Percentiles rank a stretch among this genome's conserved stretches.
These are phyloP conservation scores for Pelobates cultripes DNA, from an alignment of 2,797 vertebrate genomes.

Conservation along the genomic window DNA sequence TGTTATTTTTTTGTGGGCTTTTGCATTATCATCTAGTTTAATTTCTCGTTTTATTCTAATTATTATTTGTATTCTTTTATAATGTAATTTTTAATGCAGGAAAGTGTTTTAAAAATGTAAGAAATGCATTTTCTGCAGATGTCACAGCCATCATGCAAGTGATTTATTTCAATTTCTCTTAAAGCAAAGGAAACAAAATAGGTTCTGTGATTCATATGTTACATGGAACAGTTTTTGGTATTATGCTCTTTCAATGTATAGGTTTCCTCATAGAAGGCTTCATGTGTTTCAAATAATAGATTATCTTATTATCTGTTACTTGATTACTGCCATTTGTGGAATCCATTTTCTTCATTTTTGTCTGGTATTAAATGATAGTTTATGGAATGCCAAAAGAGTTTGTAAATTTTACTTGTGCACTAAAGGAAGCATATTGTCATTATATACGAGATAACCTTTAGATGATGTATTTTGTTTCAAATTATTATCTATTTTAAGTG, in stretches of 20 bases:
- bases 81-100: too few species aligned
- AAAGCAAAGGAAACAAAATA: too few species aligned
- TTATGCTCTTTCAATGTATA: background rate
- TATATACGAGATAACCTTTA: slow-evolving; percentile 5
- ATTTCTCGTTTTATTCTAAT: too few species aligned
- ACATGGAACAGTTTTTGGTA: too few species aligned
- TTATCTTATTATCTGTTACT: slow-evolving; percentile 15
- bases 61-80: too few species aligned
- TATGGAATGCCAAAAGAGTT: slow-evolving; percentile 1
- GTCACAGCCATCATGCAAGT: too few species aligned
- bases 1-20: too few species aligned
- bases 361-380: slow-evolving; percentile 11
- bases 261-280: background rate
- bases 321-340: slow-evolving; percentile 21
- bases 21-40: too few species aligned
- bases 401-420: background rate
- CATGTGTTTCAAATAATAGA: slow-evolving; percentile 20
- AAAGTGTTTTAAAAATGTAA: too few species aligned
- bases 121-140: too few species aligned
- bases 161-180: too few species aligned
- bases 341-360: slow-evolving; percentile 3
- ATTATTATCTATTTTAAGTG: background rate
- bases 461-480: background rate
- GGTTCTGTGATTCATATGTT: too few species aligned
- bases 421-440: slow-evolving; percentile 11